A percentile compares a stretch with the other conserved stretches of the same genome.
Conservation (phyloP, 1,140 invertebrate species). For the Dysdera silvatica region DNA sequence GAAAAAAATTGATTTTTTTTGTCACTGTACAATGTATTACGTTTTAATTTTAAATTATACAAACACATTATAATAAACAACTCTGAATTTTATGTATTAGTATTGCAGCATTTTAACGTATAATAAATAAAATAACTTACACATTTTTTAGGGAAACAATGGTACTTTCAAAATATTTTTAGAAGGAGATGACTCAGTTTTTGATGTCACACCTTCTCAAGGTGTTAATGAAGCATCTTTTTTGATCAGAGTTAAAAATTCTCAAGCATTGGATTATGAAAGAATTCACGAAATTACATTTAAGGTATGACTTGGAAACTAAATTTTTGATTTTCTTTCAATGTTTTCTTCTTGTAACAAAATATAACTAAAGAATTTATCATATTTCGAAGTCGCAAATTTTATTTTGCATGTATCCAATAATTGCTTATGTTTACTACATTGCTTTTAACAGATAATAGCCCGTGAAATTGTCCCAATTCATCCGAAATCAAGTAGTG, state of each 20-base stretch:
- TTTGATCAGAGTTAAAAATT: conserved; percentile 77
- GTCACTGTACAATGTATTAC: no score
- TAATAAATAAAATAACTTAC: background rate
- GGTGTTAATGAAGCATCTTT: conserved; percentile 89
- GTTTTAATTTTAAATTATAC: no score
- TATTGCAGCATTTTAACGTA: background rate
- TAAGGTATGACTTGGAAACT: conserved; percentile 33
- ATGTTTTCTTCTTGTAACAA: background rate
- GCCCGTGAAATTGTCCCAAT: conserved; percentile 32
- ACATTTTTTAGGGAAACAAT: conserved; percentile 64
- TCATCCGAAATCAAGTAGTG: conserved; percentile 50
- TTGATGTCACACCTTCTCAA: conserved; percentile 77
- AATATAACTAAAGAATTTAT: background rate
- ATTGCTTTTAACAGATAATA: conserved; percentile 26
- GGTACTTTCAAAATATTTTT: conserved; percentile 79
- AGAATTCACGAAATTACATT: conserved; percentile 51
- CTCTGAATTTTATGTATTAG: background rate
- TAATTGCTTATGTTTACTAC: background rate
- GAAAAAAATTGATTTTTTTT: no score
- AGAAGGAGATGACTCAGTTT: conserved; percentile 69
- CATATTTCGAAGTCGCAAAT: background rate
- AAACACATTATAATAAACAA: background rate
- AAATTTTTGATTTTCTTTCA: background rate
- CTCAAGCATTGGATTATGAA: conserved; percentile 74
- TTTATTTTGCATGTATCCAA: background rate